Evolutionary conservation across 2,888 invertebrate species (phyloP), one percentile per base, ranked within the genome.

Genomic region (Acrobeloides nanus): DNA sequence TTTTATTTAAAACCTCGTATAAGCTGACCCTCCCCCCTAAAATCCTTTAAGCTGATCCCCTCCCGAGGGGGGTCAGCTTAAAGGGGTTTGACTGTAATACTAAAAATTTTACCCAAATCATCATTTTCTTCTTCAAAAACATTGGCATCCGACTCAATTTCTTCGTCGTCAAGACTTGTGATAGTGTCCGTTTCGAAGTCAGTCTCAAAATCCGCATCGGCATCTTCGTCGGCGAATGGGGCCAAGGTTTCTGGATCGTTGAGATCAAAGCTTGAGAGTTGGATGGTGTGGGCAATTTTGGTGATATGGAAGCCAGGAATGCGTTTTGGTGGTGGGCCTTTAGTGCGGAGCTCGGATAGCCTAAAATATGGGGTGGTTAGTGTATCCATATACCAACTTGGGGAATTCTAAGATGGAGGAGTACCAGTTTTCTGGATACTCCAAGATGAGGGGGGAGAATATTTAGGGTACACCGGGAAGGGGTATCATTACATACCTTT

Each of bases 211-310:
- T 20, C 46, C 23, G 23, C 15, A 24, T 42, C 45, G 8, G 18
- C 10, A 8, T 17, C 24, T 3, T 44, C 45, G 4, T 27, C 49
- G 1, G 57, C 57, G 26, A 53, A 53, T n/a, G 42, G 40, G n/a
- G 51, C 56, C 17, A 53, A 35, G 24, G 51, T 59, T 26, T 44
- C 39, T 5, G 68, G 66, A 47, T 66, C 52, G 32, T 56, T 64
- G 41, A 70, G 41, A 46, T 70, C 63, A 51, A 70, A 68, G 10
- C 59, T 59, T 1, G 63, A 61, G 44, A 70, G 48, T 7, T 45
- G n/a, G 5, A 55, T 59, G 12, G 38, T 48, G 37, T 53, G 46
- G 23, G n/a, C n/a, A n/a, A 43, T 26, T 34, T 37, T 8, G 40
- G 17, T 21, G 35, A 44, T 46, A 15, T 44, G 43, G 24, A 44